Base-by-base conservation (phyloP, 2,888 invertebrate genomes). In the Argynnis bischoffii region DNA sequence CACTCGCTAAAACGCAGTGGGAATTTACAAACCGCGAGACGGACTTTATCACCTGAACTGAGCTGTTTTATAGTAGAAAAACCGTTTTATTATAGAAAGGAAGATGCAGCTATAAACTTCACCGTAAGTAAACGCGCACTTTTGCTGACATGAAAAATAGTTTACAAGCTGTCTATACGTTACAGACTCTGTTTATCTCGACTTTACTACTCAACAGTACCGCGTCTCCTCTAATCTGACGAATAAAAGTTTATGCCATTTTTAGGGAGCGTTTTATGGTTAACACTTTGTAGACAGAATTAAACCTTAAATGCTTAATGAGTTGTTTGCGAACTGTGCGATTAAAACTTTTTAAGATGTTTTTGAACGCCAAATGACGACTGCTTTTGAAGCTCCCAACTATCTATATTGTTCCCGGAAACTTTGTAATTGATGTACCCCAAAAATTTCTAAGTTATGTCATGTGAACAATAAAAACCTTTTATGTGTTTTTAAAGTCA, bases 71-170 rank as follows among this genome's bases (percentile, higher is more conserved):
- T 82, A 73, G 75, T 66, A 66, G 16, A 60, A 66, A 66, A 66
- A 66, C 55, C 48, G 55, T 66, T 66, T 66, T 66, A 66, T 60
- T 54, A 60, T 72, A 57, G 68, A 72, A 69, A 64, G 67, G 68
- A 51, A 50, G 64, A 67, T 64, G 66, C 68, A 67, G 60, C 71
- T 80, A 81, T 87, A 87, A 86, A 88, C 77, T 73, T 70, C 78
- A 18, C 47, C n/a, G 79, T 82, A 82, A 83, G 85, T 88, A 88
- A 89, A 86, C 82, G 84, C 83, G 83, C 81, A 85, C 86, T 89
- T 89, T 88, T 81, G 90, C 89, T 89, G 90, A 90, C 90, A 89
- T 85, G 87, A 89, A 88, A 90, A 90, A 90, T 90, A 90, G 90
- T 90, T 90, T 89, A 90, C 86, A 87, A 83, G 86, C 84, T 75